Evolutionary conservation across 2,888 invertebrate species (phyloP), one percentile per base, ranked within the genome.

Genomic region (Neuroscelio doddi): DNA sequence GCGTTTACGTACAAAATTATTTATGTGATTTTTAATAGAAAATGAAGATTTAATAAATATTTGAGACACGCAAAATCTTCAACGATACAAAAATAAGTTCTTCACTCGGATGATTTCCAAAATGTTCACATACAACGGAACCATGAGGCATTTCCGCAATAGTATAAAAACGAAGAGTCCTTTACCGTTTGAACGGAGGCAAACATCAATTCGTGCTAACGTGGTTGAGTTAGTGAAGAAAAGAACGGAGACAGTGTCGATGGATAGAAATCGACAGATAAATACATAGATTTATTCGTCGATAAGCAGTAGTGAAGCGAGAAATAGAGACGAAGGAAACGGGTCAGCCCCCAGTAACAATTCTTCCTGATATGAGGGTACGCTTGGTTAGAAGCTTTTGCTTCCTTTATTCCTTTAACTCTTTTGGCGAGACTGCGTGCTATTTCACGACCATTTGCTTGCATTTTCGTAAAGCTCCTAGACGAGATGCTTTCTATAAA

Each of bases 131-230:
- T 64, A 65, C 69, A 70, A 63, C 64, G 61, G 49, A 69, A 57
- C 72, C 70, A 61, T 65, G 49, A 68, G 68, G 62, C 67, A 64
- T 70, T 73, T 64, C 65, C 59, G 63, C 64, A 74, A 73, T 68
- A 69, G 69, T 52, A 69, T 63, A 74, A 75, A 74, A 75, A 74
- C 71, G 68, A 53, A 74, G 66, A 53, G 59, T 57, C 39, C 69
- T 53, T 67, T 62, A 59, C 69, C 66, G 70, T 64, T 69, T 53
- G 70, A 73, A 68, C 64, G 68, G 68, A 73, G 52, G 68, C 69
- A 73, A 76, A 72, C 75, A 74, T 75, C 74, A 68, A 75, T 75
- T 74, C 73, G 72, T 69, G 70, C 69, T 72, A 74, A 71, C 70
- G 65, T 55, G 55, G 51, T 47, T 51, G 34, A 52, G 47, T 39